These are phyloP conservation scores for Oscheius sp. DNA, from an alignment of 2,888 invertebrate species.

Conservation along the genomic window DNA sequence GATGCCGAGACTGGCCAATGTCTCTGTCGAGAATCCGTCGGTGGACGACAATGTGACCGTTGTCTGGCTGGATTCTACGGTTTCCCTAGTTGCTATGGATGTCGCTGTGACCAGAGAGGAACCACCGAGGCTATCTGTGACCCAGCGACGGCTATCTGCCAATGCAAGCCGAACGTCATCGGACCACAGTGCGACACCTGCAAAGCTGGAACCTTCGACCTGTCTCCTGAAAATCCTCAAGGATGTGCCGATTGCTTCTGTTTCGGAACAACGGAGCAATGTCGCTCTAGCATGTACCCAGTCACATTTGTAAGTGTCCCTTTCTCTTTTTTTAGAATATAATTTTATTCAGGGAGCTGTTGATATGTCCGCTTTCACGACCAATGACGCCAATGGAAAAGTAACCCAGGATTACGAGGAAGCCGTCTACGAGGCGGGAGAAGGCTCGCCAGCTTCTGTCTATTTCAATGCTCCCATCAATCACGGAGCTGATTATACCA, in stretches of 20 bases:
- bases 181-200: slow-evolving; percentile 87
- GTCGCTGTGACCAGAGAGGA: slow-evolving; percentile 75
- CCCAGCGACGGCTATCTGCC: slow-evolving; percentile 82
- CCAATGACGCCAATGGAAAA: slow-evolving; percentile 60
- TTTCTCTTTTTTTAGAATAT: background rate
- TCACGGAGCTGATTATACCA: slow-evolving; percentile 83
- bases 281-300: slow-evolving; percentile 81
- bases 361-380: slow-evolving; percentile 54
- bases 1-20: slow-evolving; percentile 88
- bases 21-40: slow-evolving; percentile 87
- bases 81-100: slow-evolving; percentile 89
- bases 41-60: slow-evolving; percentile 88
- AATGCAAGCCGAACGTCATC: slow-evolving; percentile 83
- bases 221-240: slow-evolving; percentile 85
- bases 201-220: slow-evolving; percentile 88
- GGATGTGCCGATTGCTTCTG: slow-evolving; percentile 98
- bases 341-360: slow-evolving; percentile 45
- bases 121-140: slow-evolving; percentile 89
- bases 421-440: slow-evolving; percentile 56
- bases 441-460: slow-evolving; percentile 70
- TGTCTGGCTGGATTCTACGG: slow-evolving; percentile 84
- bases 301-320: slow-evolving; percentile 54
- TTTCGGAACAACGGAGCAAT: slow-evolving; percentile 89
- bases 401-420: slow-evolving; percentile 56
- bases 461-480: slow-evolving; percentile 84